Conservation (phyloP, 2,113 vertebrate genomes). For the Zosterops borbonicus region DNA sequence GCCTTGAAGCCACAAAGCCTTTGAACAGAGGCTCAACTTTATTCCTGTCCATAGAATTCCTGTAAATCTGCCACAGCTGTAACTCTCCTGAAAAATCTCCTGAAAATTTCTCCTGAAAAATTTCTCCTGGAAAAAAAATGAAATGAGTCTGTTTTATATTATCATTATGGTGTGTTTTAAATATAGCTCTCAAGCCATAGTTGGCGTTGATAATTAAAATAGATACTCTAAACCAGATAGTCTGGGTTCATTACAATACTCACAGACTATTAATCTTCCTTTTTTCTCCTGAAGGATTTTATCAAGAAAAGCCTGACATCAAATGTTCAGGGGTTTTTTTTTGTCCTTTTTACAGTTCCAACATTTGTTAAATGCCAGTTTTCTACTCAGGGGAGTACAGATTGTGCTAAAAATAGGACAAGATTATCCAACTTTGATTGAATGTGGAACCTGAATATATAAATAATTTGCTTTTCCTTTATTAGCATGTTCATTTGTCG, state of each 20-base stretch:
- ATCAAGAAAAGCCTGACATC: background rate
- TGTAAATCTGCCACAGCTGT: background rate
- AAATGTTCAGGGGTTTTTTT: background rate
- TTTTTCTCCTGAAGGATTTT: background rate
- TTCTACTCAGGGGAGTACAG: background rate
- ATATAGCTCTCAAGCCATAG: background rate
- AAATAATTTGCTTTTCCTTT: constrained; percentile 21
- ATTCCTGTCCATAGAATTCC: background rate
- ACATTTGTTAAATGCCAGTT: background rate
- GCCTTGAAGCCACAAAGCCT: background rate
- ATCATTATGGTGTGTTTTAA: background rate
- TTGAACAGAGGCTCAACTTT: background rate
- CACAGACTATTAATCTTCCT: background rate
- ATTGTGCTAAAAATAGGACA: constrained; percentile 15
- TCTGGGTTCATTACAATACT: background rate
- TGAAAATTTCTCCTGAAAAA: too few relatives aligned
- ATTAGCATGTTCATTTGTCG: background rate
- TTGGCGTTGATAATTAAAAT: background rate
- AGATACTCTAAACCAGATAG: background rate
- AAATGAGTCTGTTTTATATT: background rate
- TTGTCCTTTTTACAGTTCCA: constrained; percentile 6
- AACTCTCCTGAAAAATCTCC: background rate
- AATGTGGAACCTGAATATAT: constrained; percentile 14
- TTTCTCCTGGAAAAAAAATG: background rate
- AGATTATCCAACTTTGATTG: constrained; percentile 4